Evolutionary conservation across 1,140 invertebrate genomes (phyloP).

Genomic region (Branchinecta lynchi): DNA sequence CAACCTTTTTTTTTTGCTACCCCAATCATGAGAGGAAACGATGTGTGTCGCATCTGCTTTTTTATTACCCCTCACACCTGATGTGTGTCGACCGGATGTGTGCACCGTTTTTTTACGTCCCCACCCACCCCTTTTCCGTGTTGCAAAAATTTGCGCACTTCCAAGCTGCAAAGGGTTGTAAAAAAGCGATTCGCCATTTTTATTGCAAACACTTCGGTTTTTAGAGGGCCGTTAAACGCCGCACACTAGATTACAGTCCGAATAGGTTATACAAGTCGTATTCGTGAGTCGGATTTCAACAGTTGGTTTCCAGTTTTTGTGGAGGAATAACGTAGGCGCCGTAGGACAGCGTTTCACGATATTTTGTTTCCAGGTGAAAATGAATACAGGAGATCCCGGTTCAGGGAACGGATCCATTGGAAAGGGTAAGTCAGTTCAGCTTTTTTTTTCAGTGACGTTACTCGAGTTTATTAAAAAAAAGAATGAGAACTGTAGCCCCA

Average conservation of each 20-base stretch:
- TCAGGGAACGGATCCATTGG: not conserved
- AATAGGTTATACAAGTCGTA: not conserved
- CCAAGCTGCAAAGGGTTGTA: not conserved
- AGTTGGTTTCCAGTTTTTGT: not conserved
- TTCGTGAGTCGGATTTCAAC: conserved; percentile 3
- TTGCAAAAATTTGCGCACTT: conserved; percentile 7
- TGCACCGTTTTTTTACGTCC: not conserved
- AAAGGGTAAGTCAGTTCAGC: not conserved
- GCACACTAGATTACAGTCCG: conserved; percentile 2
- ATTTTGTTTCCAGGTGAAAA: not conserved
- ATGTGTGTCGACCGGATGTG: not conserved
- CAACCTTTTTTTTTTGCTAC: no score
- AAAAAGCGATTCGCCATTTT: conserved; percentile 11
- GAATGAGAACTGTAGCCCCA: no score
- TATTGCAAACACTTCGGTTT: conserved; percentile 11
- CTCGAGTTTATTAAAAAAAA: no score
- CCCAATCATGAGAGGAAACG: no score
- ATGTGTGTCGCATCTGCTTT: not conserved
- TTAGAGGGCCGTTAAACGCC: conserved; percentile 9
- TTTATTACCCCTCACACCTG: not conserved
- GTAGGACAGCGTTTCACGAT: not conserved
- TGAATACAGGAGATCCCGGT: not conserved
- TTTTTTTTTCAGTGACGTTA: not conserved
- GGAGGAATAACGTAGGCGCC: not conserved
- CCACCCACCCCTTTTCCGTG: not conserved